These are phyloP conservation scores for Plebejus argus DNA, from an alignment of 2,888 invertebrate genomes.

Conservation along the genomic window DNA sequence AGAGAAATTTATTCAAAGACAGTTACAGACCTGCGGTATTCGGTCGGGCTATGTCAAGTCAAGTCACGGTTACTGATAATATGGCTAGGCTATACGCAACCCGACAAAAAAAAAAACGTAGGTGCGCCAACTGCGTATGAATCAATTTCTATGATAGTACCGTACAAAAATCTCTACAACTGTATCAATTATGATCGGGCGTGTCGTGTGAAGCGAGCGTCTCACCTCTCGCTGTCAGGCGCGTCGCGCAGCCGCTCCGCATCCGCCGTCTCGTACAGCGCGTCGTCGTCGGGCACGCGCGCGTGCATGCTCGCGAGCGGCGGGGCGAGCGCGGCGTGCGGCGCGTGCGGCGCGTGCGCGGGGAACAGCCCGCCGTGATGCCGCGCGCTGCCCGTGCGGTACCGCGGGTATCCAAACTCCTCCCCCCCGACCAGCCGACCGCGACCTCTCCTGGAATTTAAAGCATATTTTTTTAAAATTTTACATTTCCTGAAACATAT, in stretches of 20 bases:
- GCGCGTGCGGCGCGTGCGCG: slow-evolving; percentile 59
- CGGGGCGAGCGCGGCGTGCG: slow-evolving; percentile 66
- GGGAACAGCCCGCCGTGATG: slow-evolving; percentile 67
- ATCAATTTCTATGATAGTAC: neutral
- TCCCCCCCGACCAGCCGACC: slow-evolving; percentile 72
- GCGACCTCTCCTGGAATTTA: slow-evolving; percentile 79
- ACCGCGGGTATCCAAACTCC: slow-evolving; percentile 88
- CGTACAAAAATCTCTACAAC: neutral
- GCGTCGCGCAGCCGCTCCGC: slow-evolving; percentile 87
- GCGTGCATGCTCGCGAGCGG: slow-evolving; percentile 68
- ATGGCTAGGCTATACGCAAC: neutral
- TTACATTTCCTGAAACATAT: neutral
- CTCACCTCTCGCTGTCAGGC: slow-evolving; percentile 94
- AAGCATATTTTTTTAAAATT: neutral
- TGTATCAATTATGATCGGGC: slow-evolving; percentile 8
- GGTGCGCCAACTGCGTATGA: neutral
- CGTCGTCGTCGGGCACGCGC: slow-evolving; percentile 86
- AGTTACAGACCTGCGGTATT: neutral
- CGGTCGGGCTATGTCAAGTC: neutral
- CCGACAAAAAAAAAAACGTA: neutral
- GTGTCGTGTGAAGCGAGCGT: slow-evolving; percentile 2
- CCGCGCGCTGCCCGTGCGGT: slow-evolving; percentile 68
- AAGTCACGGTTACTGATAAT: neutral
- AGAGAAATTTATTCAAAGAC: neutral
- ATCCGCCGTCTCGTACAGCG: slow-evolving; percentile 92